Evolutionary conservation across 2,113 vertebrate genomes (phyloP).

Genomic region (Etheostoma cragini): DNA sequence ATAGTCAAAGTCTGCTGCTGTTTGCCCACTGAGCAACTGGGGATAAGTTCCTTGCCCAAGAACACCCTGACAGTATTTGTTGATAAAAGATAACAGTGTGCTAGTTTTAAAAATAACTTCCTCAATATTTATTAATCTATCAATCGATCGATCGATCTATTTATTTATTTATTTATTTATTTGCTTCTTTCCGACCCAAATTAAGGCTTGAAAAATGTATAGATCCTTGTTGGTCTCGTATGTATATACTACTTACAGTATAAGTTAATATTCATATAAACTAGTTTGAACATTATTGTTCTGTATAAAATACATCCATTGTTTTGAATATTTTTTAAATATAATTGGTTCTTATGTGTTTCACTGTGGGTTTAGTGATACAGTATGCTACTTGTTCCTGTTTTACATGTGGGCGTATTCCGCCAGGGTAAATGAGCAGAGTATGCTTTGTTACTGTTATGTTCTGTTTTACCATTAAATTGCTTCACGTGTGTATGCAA

Average conservation of each 20-base stretch:
- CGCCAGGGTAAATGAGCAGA: slow-evolving; percentile 2
- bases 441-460: slow-evolving; percentile 31
- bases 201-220: not conserved
- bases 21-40: not conserved
- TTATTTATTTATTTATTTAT: slow-evolving; percentile 5
- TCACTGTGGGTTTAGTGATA: slow-evolving; percentile 22
- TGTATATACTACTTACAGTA: not conserved
- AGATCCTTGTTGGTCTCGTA: not conserved
- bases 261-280: slow-evolving; percentile 7
- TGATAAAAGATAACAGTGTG: not conserved
- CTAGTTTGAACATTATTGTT: not conserved
- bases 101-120: not conserved
- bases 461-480: slow-evolving; percentile 42
- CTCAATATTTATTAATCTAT: slow-evolving; percentile 22
- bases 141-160: not conserved
- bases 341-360: slow-evolving; percentile 6
- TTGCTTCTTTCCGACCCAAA: not conserved
- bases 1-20: slow-evolving; percentile 3
- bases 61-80: not conserved
- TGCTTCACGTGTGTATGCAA: slow-evolving; percentile 30
- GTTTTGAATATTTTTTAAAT: slow-evolving; percentile 1
- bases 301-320: not conserved
- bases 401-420: slow-evolving; percentile 35
- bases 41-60: not conserved
- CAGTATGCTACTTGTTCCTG: slow-evolving; percentile 30